phyloP scores from a whole-genome alignment of 2,888 invertebrate species.

The Clivina fossor region DNA sequence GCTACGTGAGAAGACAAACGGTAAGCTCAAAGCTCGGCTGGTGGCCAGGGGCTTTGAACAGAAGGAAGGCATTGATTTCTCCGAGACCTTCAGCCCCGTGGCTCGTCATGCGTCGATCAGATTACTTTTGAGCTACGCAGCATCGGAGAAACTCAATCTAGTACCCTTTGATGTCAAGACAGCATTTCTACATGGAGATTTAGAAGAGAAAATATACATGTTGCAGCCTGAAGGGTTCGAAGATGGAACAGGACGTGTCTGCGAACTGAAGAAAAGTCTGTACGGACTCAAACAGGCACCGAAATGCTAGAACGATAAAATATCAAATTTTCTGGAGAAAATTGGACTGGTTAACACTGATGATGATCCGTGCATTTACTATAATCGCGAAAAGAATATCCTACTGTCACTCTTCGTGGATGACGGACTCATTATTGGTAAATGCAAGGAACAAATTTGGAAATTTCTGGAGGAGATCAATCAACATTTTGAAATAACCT shows the following conservation, averaged over 20 bases:
- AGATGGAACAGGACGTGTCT: conserved; percentile 23
- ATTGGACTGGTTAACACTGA: conserved; percentile 18
- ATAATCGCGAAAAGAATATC: conserved; percentile 13
- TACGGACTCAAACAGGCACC: conserved; percentile 29
- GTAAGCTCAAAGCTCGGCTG: conserved; percentile 11
- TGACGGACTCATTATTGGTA: conserved; percentile 15
- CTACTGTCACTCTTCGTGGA: conserved; percentile 16
- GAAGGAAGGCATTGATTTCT: conserved; percentile 38
- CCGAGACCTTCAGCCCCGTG: conserved; percentile 41
- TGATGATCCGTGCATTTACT: conserved; percentile 19
- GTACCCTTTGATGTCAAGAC: conserved; percentile 36
- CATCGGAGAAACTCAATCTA: conserved; percentile 29
- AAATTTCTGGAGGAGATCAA: conserved; percentile 15
- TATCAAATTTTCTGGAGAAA: conserved; percentile 15
- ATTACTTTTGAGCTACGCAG: conserved; percentile 38
- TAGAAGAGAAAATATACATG: conserved; percentile 24
- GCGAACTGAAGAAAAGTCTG: conserved; percentile 15
- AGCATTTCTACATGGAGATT: conserved; percentile 33
- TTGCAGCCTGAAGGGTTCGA: conserved; percentile 26
- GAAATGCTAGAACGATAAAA: too few species aligned
- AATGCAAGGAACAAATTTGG: conserved; percentile 13
- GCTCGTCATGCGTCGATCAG: conserved; percentile 39
- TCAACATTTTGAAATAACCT: conserved; percentile 14
- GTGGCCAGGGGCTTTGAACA: conserved; percentile 39
- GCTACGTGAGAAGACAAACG: conserved; percentile 12